A percentile compares a stretch with the other conserved stretches of the same genome.
These are phyloP conservation scores for Wasmannia auropunctata DNA, from an alignment of 1,140 invertebrate genomes.

Conservation along the genomic window DNA sequence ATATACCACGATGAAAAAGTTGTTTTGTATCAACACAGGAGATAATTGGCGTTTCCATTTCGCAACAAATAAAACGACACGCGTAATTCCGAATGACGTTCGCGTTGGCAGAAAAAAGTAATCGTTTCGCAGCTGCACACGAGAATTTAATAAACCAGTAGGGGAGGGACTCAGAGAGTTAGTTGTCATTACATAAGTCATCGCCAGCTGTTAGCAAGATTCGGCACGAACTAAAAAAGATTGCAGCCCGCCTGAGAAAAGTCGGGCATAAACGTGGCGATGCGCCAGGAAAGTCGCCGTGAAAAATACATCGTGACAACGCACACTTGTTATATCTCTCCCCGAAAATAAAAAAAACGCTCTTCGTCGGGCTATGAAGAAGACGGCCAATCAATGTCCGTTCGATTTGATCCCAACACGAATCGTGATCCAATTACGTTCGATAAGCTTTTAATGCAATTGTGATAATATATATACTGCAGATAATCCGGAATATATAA, in stretches of 20 bases:
- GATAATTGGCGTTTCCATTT: conserved; percentile 9
- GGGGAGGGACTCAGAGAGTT: neutral
- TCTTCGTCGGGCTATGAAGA: too few species aligned
- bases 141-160: conserved; percentile 64
- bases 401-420: neutral
- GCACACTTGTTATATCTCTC: conserved; percentile 10
- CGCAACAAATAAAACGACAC: conserved; percentile 1
- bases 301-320: conserved; percentile 44
- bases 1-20: neutral
- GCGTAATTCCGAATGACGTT: neutral
- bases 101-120: conserved; percentile 14
- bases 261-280: conserved; percentile 58
- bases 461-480: too few species aligned
- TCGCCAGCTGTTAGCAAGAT: conserved; percentile 39
- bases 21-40: conserved; percentile 3
- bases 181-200: conserved; percentile 61
- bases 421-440: neutral
- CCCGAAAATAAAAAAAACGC: neutral
- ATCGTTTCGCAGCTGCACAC: conserved; percentile 26
- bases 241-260: conserved; percentile 8
- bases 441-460: neutral
- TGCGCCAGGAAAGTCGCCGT: conserved; percentile 25
- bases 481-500: neutral
- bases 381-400: too few species aligned
- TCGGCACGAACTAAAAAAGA: conserved; percentile 10